Evolutionary conservation across 2,888 invertebrate species (phyloP), one percentile per base, ranked within the genome.

Genomic region (Athripsodes cinereus): DNA sequence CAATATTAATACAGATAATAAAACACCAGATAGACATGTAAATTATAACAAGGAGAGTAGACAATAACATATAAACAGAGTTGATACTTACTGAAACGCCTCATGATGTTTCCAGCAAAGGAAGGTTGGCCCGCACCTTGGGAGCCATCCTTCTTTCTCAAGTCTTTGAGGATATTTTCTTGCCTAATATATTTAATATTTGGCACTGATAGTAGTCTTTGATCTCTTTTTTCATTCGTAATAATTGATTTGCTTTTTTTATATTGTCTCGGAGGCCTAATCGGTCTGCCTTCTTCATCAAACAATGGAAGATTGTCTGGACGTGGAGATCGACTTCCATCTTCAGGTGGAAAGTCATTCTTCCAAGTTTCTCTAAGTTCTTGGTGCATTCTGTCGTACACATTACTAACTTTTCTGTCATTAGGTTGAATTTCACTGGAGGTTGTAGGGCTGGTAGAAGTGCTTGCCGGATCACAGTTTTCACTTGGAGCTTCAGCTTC

Each of bases 41-140:
- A n/a, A n/a, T n/a, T n/a, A n/a, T n/a, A n/a, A n/a, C n/a, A n/a
- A n/a, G n/a, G n/a, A n/a, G n/a, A n/a, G n/a, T n/a, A n/a, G n/a
- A n/a, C n/a, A n/a, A n/a, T n/a, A n/a, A n/a, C n/a, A n/a, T n/a
- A n/a, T n/a, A n/a, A 44, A 35, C 52, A 55, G 61, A 61, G 46
- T 58, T 18, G 44, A 60, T 83, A 91, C 92, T 92, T 90, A 92
- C 91, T 90, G 85, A 90, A 89, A 81, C 90, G 86, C 73, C 90
- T 83, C 80, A 88, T 87, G 68, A 90, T 79, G 80, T 81, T 86
- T 71, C 87, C 86, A 67, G 87, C 84, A 78, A 88, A 85, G 63
- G 85, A 76, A 58, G 78, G 69, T 71, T 74, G 68, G 72, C 69
- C 68, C 71, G 72, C 67, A 72, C 68, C 68, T 69, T 73, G 71